Conservation (phyloP, 2,113 vertebrate species). For the Anarrhichthys ocellatus region DNA sequence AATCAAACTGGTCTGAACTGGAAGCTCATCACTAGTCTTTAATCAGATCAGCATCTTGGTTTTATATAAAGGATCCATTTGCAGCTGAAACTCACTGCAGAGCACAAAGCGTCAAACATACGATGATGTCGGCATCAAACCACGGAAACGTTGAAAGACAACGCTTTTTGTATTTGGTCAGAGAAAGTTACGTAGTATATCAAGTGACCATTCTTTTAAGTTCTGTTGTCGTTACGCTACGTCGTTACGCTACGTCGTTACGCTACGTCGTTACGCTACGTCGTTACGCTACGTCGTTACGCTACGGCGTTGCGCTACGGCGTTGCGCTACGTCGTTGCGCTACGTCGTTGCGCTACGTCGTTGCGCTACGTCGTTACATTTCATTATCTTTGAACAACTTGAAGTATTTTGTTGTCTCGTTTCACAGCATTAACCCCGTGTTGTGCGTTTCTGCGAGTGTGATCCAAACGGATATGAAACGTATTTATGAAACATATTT, state of each 20-base stretch:
- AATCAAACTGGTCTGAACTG: neutral
- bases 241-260: too few species aligned
- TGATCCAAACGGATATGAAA: neutral
- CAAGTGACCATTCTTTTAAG: too few species aligned
- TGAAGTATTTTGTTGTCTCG: neutral
- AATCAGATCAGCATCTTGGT: neutral
- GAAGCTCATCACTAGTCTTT: neutral
- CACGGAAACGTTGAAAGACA: too few species aligned
- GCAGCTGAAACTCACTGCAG: neutral
- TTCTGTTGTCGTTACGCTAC: too few species aligned
- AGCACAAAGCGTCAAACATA: neutral
- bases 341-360: neutral
- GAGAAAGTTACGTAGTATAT: too few species aligned
- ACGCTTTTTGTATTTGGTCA: too few species aligned
- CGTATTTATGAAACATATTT: neutral
- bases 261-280: too few species aligned
- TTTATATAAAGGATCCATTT: neutral
- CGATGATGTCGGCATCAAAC: neutral
- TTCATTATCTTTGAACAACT: neutral
- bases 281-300: too few species aligned
- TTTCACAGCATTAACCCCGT: too few species aligned
- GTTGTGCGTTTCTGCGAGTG: neutral
- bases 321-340: too few species aligned
- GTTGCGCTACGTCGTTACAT: neutral
- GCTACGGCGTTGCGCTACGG: too few species aligned